Conservation (phyloP, 1,140 invertebrate species). For the Drosophila carrolli region DNA sequence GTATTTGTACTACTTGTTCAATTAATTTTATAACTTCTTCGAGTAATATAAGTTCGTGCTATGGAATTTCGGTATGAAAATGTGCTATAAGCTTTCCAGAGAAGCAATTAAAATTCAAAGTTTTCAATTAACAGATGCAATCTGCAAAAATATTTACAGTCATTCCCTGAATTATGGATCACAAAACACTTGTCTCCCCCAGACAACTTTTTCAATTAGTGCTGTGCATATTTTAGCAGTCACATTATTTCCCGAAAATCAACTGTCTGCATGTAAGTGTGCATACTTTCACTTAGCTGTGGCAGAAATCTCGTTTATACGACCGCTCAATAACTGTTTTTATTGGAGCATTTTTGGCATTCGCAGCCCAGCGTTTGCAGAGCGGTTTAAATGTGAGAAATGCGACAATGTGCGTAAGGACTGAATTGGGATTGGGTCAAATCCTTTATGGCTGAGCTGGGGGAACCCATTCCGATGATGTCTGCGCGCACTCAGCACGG, state of each 20-base stretch:
- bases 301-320: constrained; percentile 44
- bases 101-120: background rate
- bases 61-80: background rate
- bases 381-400: constrained; percentile 39
- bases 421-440: constrained; percentile 55
- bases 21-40: too few species aligned
- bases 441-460: constrained; percentile 37
- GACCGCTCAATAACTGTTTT: constrained; percentile 62
- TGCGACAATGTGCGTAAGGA: constrained; percentile 15
- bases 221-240: constrained; percentile 24
- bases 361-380: background rate
- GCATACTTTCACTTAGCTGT: constrained; percentile 24
- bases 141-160: constrained; percentile 1
- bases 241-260: constrained; percentile 24
- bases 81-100: background rate
- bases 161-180: constrained; percentile 23
- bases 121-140: background rate
- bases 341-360: constrained; percentile 48
- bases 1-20: too few species aligned
- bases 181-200: constrained; percentile 2
- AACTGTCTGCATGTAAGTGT: constrained; percentile 28
- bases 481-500: constrained; percentile 36
- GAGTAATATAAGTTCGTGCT: too few species aligned
- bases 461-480: constrained; percentile 31
- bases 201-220: constrained; percentile 51